A percentile compares a stretch with the other conserved stretches of the same genome.
These are phyloP conservation scores for Regulus satrapa DNA, from an alignment of 2,113 vertebrate genomes.

Conservation along the genomic window DNA sequence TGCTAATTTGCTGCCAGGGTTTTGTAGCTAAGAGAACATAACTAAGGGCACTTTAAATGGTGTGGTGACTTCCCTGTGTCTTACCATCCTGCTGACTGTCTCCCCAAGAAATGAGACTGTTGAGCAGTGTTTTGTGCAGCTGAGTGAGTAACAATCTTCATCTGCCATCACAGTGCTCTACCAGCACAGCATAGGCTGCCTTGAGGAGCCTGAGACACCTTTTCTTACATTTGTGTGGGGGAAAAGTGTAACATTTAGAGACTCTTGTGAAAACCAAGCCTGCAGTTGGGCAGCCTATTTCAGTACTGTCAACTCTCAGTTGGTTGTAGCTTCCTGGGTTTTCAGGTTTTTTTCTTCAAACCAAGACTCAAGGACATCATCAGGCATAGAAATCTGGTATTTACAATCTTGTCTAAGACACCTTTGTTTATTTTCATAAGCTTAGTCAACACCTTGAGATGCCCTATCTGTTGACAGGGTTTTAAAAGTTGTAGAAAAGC, in stretches of 20 bases:
- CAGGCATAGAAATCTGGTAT: not conserved
- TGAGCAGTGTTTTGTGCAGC: not conserved
- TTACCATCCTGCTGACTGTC: fast-evolving
- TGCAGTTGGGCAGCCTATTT: not conserved
- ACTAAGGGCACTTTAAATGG: fast-evolving
- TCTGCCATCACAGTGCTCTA: not conserved
- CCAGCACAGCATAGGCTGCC: not conserved
- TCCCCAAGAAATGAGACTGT: not conserved
- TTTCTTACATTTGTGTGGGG: fast-evolving
- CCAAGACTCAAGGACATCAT: not conserved
- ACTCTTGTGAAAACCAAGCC: not conserved
- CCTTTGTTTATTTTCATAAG: not conserved
- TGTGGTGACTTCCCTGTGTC: not conserved
- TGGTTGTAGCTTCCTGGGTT: not conserved
- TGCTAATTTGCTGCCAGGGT: not conserved
- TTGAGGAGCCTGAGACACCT: not conserved
- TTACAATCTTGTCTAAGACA: not conserved
- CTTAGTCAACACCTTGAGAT: not conserved
- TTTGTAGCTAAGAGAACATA: not conserved
- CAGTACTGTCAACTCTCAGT: not conserved
- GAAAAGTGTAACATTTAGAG: fast-evolving
- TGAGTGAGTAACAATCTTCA: not conserved
- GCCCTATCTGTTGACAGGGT: not conserved
- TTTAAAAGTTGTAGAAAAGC: not conserved
- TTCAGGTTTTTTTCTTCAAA: not conserved